These are phyloP conservation scores for Aurelia sp. DNA, from an alignment of 30 jellyfish, hydroid and myxozoan genomes.

Conservation along the genomic window DNA sequence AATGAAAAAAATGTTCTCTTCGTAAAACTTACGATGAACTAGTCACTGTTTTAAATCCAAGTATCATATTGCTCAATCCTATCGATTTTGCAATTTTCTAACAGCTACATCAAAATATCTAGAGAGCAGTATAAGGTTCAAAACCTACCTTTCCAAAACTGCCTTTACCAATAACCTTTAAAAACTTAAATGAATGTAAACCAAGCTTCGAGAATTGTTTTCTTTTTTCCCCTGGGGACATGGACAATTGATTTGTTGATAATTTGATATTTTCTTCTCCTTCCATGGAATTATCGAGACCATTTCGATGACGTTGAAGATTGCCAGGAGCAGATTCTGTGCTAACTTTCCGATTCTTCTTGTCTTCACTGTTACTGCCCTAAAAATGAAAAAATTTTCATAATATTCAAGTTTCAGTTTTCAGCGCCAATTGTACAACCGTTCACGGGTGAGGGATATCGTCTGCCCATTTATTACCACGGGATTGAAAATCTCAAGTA, in stretches of 20 bases:
- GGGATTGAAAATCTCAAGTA: too few relatives aligned
- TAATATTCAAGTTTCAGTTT: too few relatives aligned
- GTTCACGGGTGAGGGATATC: too few relatives aligned
- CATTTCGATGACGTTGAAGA: constrained; percentile 48
- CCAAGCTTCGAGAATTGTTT: constrained; percentile 52
- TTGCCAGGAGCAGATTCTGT: constrained; percentile 76
- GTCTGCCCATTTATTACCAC: too few relatives aligned
- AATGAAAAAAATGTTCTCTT: too few relatives aligned
- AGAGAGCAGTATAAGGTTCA: too few relatives aligned
- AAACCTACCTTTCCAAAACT: constrained; percentile 95
- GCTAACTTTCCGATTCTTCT: constrained; percentile 37
- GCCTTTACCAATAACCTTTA: constrained; percentile 95
- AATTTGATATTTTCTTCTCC: constrained; percentile 30
- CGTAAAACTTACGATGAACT: too few relatives aligned
- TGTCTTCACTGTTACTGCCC: constrained; percentile 24
- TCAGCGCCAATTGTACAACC: too few relatives aligned
- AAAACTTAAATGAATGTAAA: constrained; percentile 69
- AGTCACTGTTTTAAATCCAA: too few relatives aligned
- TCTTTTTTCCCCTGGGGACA: constrained; percentile 83
- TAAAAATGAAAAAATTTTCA: not conserved
- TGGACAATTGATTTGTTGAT: constrained; percentile 45
- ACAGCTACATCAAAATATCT: too few relatives aligned
- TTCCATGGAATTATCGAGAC: not conserved
- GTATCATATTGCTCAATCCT: too few relatives aligned
- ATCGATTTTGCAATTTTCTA: too few relatives aligned